Evolutionary conservation across 2,888 invertebrate genomes (phyloP).

Genomic region (Pristionchus maxplancki): DNA sequence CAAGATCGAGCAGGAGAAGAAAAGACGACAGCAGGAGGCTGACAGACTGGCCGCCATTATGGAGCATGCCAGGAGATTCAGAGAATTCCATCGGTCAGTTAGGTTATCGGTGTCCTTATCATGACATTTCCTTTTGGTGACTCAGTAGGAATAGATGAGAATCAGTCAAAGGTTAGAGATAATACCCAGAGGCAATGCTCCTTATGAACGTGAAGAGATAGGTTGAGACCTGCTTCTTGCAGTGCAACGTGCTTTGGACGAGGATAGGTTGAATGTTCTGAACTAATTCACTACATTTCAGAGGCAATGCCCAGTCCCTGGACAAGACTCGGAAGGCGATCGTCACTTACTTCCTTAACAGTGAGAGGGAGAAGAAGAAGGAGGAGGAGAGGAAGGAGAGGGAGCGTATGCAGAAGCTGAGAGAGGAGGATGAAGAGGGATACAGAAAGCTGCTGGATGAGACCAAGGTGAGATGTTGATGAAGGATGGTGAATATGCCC

Average conservation of each 20-base stretch:
- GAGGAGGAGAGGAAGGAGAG: constrained; percentile 99
- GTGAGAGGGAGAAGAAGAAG: constrained; percentile 98
- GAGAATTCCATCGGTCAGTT: constrained; percentile 90
- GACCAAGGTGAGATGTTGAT: constrained; percentile 88
- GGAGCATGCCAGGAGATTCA: constrained; percentile 97
- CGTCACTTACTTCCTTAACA: constrained; percentile 97
- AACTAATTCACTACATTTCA: no score
- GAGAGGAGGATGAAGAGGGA: constrained; percentile 99
- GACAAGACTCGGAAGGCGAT: constrained; percentile 95
- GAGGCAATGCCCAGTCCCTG: constrained; percentile 88
- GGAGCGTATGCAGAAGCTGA: constrained; percentile 97
- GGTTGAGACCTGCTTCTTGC: no score
- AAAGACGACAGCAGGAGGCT: constrained; percentile 96
- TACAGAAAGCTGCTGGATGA: constrained; percentile 99
- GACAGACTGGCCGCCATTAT: constrained; percentile 96
- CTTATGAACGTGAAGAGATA: no score
- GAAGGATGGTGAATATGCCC: no score
- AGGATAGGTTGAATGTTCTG: no score
- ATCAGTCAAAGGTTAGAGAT: no score
- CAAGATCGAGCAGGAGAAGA: constrained; percentile 96
- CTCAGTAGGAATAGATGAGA: no score
- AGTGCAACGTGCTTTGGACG: no score
- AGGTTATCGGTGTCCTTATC: no score
- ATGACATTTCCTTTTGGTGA: no score
- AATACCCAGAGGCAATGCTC: no score